Percentiles rank a stretch among this genome's conserved stretches.
Evolutionary conservation across 2,113 vertebrate genomes (phyloP).

Genomic region (Isichthys henryi): DNA sequence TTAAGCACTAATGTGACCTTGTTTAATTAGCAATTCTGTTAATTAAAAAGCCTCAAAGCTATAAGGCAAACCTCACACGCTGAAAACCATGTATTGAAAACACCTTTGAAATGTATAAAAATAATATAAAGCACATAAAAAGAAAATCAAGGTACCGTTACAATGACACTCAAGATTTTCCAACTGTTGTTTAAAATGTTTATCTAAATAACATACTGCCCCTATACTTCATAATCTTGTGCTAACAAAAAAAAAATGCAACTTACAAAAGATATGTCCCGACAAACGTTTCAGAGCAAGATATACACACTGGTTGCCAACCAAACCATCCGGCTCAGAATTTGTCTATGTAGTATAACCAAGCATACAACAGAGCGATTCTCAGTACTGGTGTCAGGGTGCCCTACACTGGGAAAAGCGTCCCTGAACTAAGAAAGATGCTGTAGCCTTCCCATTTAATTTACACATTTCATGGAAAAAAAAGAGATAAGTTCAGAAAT

Average conservation of each 20-base stretch:
- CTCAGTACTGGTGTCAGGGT: background rate
- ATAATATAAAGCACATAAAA: slow-evolving; percentile 13
- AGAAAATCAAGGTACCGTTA: background rate
- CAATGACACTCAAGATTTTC: background rate
- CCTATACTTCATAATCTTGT: background rate
- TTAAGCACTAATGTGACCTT: too few species aligned
- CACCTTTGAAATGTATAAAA: background rate
- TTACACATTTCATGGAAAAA: background rate
- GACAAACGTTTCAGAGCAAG: background rate
- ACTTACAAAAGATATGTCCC: background rate
- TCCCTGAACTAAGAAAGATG: background rate
- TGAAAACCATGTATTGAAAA: background rate
- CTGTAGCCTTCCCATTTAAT: background rate
- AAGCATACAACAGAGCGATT: background rate
- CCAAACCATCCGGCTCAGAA: background rate
- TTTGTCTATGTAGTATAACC: background rate
- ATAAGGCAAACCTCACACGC: background rate
- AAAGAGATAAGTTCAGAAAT: background rate
- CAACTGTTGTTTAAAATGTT: background rate
- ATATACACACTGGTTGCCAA: background rate
- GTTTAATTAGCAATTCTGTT: too few species aligned
- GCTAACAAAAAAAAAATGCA: background rate
- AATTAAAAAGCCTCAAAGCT: background rate
- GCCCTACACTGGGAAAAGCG: background rate
- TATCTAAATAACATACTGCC: background rate